Percentiles rank a stretch among this genome's conserved stretches.
Evolutionary conservation across 1,140 invertebrate genomes (phyloP).

Genomic region (Eumeta japonica): DNA sequence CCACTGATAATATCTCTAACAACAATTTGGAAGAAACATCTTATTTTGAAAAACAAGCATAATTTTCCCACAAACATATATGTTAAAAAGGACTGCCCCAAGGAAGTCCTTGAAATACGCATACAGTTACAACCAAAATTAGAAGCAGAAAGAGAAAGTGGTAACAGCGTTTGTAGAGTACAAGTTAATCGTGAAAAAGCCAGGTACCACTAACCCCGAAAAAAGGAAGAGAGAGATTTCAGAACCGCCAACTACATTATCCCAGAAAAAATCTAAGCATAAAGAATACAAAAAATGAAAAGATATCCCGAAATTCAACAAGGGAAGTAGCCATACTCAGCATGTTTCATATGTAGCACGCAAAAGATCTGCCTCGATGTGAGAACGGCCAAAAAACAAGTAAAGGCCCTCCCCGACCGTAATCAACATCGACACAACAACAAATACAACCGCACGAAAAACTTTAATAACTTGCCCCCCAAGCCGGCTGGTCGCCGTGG

Average conservation of each 20-base stretch:
- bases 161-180: conserved; percentile 2
- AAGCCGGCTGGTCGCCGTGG: too few relatives aligned
- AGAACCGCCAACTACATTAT: not conserved
- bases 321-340: too few relatives aligned
- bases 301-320: too few relatives aligned
- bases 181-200: conserved; percentile 11
- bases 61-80: conserved; percentile 10
- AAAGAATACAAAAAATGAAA: conserved; percentile 9
- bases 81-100: conserved; percentile 15
- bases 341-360: conserved; percentile 11
- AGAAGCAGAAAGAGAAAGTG: conserved; percentile 7
- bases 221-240: too few relatives aligned
- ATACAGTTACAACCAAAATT: too few relatives aligned
- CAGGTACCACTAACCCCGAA: not conserved
- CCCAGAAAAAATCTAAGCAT: conserved; percentile 8
- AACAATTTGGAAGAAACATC: conserved; percentile 14
- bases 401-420: too few relatives aligned
- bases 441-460: conserved; percentile 1
- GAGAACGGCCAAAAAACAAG: conserved; percentile 13
- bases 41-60: too few relatives aligned
- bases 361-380: too few relatives aligned
- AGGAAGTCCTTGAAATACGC: conserved; percentile 8
- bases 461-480: too few relatives aligned
- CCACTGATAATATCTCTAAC: too few relatives aligned
- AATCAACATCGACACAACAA: conserved; percentile 6